Evolutionary conservation across 2,797 vertebrate genomes (phyloP).

Genomic region (Parauchenoglanis punctatus): DNA sequence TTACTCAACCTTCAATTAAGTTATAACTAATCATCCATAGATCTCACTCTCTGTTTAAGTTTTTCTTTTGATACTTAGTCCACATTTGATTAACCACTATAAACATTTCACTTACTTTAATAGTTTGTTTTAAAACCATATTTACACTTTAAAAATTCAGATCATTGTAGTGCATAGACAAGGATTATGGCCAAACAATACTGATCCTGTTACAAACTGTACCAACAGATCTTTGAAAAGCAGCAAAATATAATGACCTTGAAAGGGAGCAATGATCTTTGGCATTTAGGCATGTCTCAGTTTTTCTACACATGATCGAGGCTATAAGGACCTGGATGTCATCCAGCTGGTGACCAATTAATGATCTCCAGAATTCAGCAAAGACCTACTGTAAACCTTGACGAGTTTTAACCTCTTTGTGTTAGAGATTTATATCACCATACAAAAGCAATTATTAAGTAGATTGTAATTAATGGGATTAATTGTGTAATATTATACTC

Average conservation of each 20-base stretch:
- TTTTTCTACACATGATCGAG: slow-evolving; percentile 7
- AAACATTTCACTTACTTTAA: neutral
- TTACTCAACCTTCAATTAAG: neutral
- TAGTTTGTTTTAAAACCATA: neutral
- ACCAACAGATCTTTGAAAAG: neutral
- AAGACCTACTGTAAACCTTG: slow-evolving; percentile 24
- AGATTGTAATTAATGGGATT: neutral
- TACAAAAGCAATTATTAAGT: neutral
- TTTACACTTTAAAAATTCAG: neutral
- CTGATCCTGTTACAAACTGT: neutral
- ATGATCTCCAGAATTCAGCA: slow-evolving; percentile 49
- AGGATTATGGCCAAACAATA: neutral
- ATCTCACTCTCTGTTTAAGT: neutral
- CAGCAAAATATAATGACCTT: slow-evolving; percentile 1
- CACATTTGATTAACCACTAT: neutral
- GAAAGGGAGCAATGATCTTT: slow-evolving; percentile 10
- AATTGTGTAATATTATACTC: neutral
- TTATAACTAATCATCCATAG: neutral
- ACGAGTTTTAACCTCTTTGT: neutral
- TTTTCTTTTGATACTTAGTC: neutral
- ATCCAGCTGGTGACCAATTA: slow-evolving; percentile 62
- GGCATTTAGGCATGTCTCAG: slow-evolving; percentile 46
- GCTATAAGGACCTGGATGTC: slow-evolving; percentile 27
- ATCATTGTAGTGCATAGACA: neutral
- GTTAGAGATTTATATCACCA: neutral